Conservation (phyloP, 2,888 invertebrate genomes). For the Agelastica alni region DNA sequence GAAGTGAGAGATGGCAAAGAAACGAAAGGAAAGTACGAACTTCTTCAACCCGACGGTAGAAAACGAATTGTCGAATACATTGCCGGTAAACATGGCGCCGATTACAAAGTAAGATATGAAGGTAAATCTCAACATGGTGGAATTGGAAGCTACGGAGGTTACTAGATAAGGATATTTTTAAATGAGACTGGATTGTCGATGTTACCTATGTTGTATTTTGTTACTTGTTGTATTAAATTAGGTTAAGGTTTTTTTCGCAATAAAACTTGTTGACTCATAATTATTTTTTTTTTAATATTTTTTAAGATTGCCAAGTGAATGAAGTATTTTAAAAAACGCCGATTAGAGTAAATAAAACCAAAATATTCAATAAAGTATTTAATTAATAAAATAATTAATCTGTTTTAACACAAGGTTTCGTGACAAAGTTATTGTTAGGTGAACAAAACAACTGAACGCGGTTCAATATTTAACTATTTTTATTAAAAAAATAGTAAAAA, state of each 20-base stretch:
- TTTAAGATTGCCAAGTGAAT: too few relatives aligned
- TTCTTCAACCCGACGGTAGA: constrained; percentile 52
- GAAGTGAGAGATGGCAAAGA: constrained; percentile 49
- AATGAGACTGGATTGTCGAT: constrained; percentile 26
- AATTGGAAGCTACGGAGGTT: constrained; percentile 37
- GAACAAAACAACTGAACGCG: too few relatives aligned
- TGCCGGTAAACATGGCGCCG: constrained; percentile 51
- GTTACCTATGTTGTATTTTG: constrained; percentile 41
- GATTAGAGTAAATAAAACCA: background rate
- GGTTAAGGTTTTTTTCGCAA: constrained; percentile 40
- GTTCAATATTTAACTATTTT: too few relatives aligned
- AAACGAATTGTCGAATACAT: constrained; percentile 52
- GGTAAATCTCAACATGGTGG: constrained; percentile 40
- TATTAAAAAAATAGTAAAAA: too few relatives aligned
- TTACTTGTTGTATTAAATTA: constrained; percentile 32
- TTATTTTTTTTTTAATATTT: background rate
- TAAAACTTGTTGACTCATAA: constrained; percentile 44
- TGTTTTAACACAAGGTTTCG: too few relatives aligned
- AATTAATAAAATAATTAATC: too few relatives aligned
- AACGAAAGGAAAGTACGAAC: constrained; percentile 49
- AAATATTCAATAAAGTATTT: too few relatives aligned
- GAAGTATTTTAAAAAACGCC: too few relatives aligned
- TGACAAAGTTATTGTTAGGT: too few relatives aligned
- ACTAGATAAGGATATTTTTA: constrained; percentile 10
- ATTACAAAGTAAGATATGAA: constrained; percentile 47